phyloP scores from a whole-genome alignment of 92 coral and sea anemone genomes.

The Paramuricea clavata region DNA sequence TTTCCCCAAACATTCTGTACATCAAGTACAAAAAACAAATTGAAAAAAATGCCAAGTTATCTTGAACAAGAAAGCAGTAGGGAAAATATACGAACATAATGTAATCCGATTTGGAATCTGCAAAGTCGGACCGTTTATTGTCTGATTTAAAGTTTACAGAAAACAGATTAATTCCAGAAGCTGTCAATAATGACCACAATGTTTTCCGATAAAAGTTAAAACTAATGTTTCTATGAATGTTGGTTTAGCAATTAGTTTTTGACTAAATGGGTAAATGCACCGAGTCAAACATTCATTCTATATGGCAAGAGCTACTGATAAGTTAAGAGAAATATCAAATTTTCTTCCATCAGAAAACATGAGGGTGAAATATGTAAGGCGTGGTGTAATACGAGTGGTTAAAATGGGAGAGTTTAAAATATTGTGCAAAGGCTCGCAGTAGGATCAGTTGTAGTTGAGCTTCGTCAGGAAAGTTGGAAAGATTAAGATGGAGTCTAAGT shows the following conservation, averaged over 20 bases:
- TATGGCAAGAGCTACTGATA: background rate
- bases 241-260: background rate
- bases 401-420: background rate
- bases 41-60: too few relatives aligned
- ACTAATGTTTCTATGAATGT: background rate
- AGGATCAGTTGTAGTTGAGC: background rate
- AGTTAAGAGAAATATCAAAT: background rate
- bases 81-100: too few relatives aligned
- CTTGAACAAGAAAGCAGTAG: too few relatives aligned
- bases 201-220: background rate
- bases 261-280: background rate
- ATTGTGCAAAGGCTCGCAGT: too few relatives aligned
- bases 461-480: background rate
- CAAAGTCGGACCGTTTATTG: too few relatives aligned
- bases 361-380: background rate
- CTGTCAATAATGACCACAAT: background rate
- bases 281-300: background rate
- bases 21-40: too few relatives aligned
- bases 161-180: too few relatives aligned
- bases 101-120: too few relatives aligned
- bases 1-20: too few relatives aligned
- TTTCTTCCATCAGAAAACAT: background rate
- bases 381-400: background rate
- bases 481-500: background rate
- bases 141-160: too few relatives aligned